A percentile compares a stretch with the other conserved stretches of the same genome.
These are phyloP conservation scores for Chymomyza procnemis DNA, from an alignment of 2,888 invertebrate genomes.

Conservation along the genomic window DNA sequence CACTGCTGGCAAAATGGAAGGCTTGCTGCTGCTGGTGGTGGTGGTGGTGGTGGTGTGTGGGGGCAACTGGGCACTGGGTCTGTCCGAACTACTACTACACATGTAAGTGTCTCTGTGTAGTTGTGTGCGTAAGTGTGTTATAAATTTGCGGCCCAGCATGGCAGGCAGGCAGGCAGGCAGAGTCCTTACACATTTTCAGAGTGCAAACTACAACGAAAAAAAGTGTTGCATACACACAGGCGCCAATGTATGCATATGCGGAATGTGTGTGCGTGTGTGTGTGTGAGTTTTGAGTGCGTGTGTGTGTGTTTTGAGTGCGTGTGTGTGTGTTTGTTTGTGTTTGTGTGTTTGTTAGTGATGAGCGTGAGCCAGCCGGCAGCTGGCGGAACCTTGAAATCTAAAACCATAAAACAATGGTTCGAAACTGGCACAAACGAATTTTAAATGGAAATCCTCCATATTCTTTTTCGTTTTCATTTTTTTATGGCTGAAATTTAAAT, in stretches of 20 bases:
- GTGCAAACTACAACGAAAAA: background rate
- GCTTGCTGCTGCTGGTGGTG: no score
- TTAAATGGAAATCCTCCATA: no score
- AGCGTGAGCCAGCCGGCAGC: background rate
- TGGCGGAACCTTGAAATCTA: background rate
- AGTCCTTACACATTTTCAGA: background rate
- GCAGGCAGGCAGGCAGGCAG: no score
- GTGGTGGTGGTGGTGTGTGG: background rate
- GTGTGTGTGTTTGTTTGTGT: constrained; percentile 3
- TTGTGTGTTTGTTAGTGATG: constrained; percentile 14
- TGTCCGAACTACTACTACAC: background rate
- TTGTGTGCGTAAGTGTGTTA: constrained; percentile 9
- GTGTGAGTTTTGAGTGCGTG: background rate
- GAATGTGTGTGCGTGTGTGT: constrained; percentile 10
- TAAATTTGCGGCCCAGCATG: background rate
- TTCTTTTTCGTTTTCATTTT: no score
- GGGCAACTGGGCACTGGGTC: background rate
- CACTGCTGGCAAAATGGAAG: background rate
- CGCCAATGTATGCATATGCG: constrained; percentile 9
- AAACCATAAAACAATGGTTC: background rate
- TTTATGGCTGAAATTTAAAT: no score
- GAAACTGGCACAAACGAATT: background rate
- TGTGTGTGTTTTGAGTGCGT: constrained; percentile 14
- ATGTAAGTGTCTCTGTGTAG: background rate
- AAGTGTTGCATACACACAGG: background rate